Evolutionary conservation across 2,797 vertebrate genomes (phyloP), one percentile per base, ranked within the genome.

Genomic region (Acipenser ruthenus): DNA sequence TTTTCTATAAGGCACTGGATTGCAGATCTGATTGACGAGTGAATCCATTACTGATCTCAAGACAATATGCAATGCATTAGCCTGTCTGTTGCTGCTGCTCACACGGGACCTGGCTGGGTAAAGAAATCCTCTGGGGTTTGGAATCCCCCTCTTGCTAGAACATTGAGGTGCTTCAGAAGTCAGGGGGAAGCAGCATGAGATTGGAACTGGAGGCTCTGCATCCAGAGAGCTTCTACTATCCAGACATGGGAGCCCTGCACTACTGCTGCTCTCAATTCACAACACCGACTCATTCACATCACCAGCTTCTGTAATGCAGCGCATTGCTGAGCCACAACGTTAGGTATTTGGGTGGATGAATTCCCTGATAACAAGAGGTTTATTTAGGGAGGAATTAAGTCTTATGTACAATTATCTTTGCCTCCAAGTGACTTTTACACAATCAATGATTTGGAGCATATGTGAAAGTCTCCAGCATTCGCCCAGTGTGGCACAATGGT

Each of bases 401-500:
- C 37, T 37, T 37, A 4, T 5, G 37, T 37, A 37, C 37, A 37
- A 37, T 37, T 37, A 37, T 37, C 37, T 37, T 37, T 37, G 37
- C 3, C 37, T 37, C 37, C 37, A 37, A 37, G 37, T 13, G 55
- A 58, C 2, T 58, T n/a, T n/a, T 58, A 58, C 7, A 23, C 15
- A 62, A 47, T 62, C 15, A 23, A 48, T 62, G 7, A 48, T 62
- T 62, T 62, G 7, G 60, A 10, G 60, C 60, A 62, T 23, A 62
- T 62, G 60, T 62, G 60, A 18, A 37, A 70, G 70, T 68, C 62
- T 65, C 67, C n/a, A 58, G 71, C 68, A 75, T 74, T 79, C 63
- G 73, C 71, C 69, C 53, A 63, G 68, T 78, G 72, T 72, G 66
- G 12, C 71, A 81, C 76, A 81, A 71, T 69, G 12, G 75, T 73